Evolutionary conservation across 2,797 vertebrate species (phyloP).

Genomic region (Selene dorsalis): DNA sequence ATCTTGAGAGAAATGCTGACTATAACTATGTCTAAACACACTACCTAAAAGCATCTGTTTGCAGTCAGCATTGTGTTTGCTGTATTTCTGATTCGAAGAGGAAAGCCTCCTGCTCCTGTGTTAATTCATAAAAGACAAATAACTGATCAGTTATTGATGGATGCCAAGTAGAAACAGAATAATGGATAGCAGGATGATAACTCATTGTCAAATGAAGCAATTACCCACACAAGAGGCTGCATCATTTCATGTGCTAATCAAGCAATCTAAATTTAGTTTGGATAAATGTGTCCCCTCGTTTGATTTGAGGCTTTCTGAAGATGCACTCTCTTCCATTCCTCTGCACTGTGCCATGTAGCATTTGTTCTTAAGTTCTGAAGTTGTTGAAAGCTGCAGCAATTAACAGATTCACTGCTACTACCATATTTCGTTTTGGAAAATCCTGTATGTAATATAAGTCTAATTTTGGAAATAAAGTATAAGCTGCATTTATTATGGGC

Average conservation of each 20-base stretch:
- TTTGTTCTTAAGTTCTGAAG: background rate
- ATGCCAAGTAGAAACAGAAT: conserved; percentile 1
- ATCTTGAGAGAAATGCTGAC: conserved; percentile 19
- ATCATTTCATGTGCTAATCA: conserved; percentile 61
- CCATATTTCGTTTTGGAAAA: background rate
- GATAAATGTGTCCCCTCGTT: conserved; percentile 19
- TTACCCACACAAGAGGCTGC: conserved; percentile 36
- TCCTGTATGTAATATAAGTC: background rate
- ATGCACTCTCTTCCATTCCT: background rate
- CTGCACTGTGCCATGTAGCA: background rate
- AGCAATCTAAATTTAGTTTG: conserved; percentile 18
- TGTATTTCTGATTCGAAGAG: background rate
- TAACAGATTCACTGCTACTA: background rate
- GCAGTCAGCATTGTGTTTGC: background rate
- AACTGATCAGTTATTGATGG: background rate
- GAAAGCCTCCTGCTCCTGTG: background rate
- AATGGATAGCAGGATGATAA: conserved; percentile 27
- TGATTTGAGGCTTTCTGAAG: conserved; percentile 25
- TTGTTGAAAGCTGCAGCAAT: background rate
- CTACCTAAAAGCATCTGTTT: background rate
- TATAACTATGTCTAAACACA: conserved; percentile 1
- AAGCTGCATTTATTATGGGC: too few relatives aligned
- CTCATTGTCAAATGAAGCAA: conserved; percentile 46
- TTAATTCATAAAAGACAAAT: background rate
- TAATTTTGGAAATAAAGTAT: background rate